Base-by-base conservation (phyloP, 2,888 invertebrate genomes). In the Nebria brevicollis region DNA sequence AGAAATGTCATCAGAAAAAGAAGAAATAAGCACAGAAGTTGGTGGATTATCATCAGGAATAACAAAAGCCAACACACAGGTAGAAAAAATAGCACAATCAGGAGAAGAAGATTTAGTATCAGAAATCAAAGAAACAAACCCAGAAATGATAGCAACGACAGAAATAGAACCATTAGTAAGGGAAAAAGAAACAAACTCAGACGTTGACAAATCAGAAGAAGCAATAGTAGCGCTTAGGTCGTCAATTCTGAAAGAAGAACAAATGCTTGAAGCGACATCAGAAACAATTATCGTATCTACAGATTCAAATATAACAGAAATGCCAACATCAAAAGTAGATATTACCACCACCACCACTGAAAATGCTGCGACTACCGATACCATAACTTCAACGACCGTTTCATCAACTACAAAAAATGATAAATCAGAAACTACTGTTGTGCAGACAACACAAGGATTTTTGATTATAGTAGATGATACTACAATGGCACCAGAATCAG, bases 221-320 rank as follows among this genome's bases (percentile, higher is more conserved):
- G n/a, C 25, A 11, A 72, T 26, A 2, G 2, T 26, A 34, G 34
- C 41, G n/a, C 25, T 34, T 72, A 34, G n/a, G n/a, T 34, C 41
- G 5, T 7, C 8, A 72, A 13, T 34, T 72, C 25, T n/a, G 7
- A 34, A 34, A 25, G n/a, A 34, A 5, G 41, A 34, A 72, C 25
- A 72, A 72, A 72, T 72, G 72, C n/a, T 25, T 26, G 72, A 72
- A 72, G 72, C 25, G 20, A 34, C 34, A 72, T 11, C 72, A 72
- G 26, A 25, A 26, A 7, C 15, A 26, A 72, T 34, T 7, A 8
- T n/a, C 1, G 41, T 10, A 68, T 25, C 68, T n/a, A 68, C 13
- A 25, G 68, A 8, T 8, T 7, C 25, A 54, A 54, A 13, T 54
- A 54, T 11, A 54, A 8, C 54, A 54, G 54, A 54, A 54, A 54